phyloP scores from a whole-genome alignment of 2,113 vertebrate species.

The Pelmatolapia mariae region DNA sequence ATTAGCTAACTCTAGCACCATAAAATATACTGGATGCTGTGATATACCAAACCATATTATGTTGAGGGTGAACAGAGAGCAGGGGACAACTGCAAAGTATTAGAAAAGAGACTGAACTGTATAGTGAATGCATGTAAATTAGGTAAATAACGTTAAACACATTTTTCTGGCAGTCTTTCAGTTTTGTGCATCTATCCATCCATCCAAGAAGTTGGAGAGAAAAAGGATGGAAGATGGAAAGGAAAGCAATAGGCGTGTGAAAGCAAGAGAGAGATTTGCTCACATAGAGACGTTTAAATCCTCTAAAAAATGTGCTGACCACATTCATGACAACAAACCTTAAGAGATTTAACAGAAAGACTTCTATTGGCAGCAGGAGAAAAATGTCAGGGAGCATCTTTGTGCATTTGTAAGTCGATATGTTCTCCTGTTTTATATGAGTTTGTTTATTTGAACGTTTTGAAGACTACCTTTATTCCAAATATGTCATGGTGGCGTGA shows the following conservation, averaged over 20 bases:
- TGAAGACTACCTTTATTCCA: neutral
- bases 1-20: neutral
- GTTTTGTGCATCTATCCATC: neutral
- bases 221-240: neutral
- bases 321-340: constrained; percentile 10
- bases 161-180: neutral
- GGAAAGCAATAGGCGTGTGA: neutral
- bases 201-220: neutral
- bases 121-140: neutral
- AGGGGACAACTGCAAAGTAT: neutral
- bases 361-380: neutral
- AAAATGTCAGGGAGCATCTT: neutral
- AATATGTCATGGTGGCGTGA: neutral
- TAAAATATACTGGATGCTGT: neutral
- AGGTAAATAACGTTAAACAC: neutral
- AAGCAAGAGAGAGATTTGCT: constrained; percentile 17
- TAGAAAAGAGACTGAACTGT: neutral
- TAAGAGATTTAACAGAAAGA: constrained; percentile 15
- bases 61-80: neutral
- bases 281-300: constrained; percentile 34
- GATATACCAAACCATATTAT: neutral
- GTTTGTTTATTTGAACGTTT: neutral
- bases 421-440: neutral
- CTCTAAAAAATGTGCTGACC: constrained; percentile 48
- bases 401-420: neutral